Base-by-base conservation (phyloP, 2,888 invertebrate species). In the Hypsopygia costalis region DNA sequence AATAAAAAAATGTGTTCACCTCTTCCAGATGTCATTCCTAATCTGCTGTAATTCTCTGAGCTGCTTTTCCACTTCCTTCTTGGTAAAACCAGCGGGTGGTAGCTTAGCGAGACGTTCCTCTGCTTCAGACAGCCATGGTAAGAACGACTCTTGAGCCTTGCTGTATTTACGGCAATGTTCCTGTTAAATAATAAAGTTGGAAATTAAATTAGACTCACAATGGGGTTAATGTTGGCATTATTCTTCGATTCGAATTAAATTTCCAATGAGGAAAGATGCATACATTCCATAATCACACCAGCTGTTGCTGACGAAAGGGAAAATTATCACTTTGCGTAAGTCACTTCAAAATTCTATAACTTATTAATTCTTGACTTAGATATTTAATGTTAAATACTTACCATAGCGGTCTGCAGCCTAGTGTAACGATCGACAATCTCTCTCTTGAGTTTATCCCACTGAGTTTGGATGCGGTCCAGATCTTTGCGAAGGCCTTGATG, bases 21-120 rank as follows among this genome's bases (percentile, higher is more conserved):
- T 95, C 75, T 97, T 96, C 94, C 97, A 95, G 0, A 98, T 93
- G 61, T 98, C 98, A 63, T 97, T 97, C 58, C 97, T 92, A 90
- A 98, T 95, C 35, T 92, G 92, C 62, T 97, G 96, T 40, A 98
- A 83, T 59, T 98, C 97, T 38, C 94, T 93, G 3, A 98, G 86
- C 69, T 97, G 97, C 55, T 94, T 94, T 67, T 97, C 97, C 9
- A 97, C 93, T 57, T 96, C 96, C 44, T 94, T 92, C 66, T 95
- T 94, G 49, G 95, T 95, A 81, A 97, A 94, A 1, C 93, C 93
- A 0, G 94, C 92, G 0, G 96, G 94, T 11, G 93, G 93, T 11
- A 97, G 86, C 48, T 93, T 91, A 39, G 94, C 92, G 8, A 98
- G 86, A 54, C 96, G 94, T 56, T 95, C 94, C 77, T 98, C 98